Percentiles rank a stretch among this genome's conserved stretches.
These are phyloP conservation scores for Cetoscarus ocellatus DNA, from an alignment of 2,797 vertebrate species.

Conservation along the genomic window DNA sequence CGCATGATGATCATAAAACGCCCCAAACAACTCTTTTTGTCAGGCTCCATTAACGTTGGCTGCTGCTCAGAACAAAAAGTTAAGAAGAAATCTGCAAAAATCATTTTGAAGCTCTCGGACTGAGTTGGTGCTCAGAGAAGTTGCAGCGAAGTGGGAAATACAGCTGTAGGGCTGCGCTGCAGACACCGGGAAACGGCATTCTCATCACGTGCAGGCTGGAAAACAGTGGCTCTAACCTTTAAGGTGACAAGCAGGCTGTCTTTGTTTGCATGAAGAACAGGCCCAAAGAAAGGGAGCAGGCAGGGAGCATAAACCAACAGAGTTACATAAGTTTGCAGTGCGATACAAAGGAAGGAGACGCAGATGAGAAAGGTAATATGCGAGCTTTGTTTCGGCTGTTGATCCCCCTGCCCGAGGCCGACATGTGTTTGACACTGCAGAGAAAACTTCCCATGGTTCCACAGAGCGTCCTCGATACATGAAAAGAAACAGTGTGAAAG, in stretches of 20 bases:
- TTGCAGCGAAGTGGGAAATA: slow-evolving; percentile 7
- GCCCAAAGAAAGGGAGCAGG: not conserved
- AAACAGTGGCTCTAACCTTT: slow-evolving; percentile 11
- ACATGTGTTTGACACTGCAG: slow-evolving; percentile 22
- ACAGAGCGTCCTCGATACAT: slow-evolving; percentile 47
- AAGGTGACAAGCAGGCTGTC: slow-evolving; percentile 23
- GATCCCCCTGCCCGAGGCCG: slow-evolving; percentile 52
- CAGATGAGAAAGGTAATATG: slow-evolving; percentile 42
- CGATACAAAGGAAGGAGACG: slow-evolving; percentile 42
- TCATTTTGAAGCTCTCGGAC: too few species aligned
- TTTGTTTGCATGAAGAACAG: slow-evolving; percentile 19
- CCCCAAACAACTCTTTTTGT: not conserved
- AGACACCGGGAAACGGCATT: slow-evolving; percentile 7
- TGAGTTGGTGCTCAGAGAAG: not conserved
- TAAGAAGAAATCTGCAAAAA: too few species aligned
- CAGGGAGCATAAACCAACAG: slow-evolving; percentile 53
- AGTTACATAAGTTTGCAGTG: slow-evolving; percentile 44
- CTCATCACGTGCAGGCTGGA: slow-evolving; percentile 3
- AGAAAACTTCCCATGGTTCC: slow-evolving; percentile 27
- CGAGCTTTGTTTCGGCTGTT: slow-evolving; percentile 51
- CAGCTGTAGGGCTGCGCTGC: slow-evolving; percentile 16
- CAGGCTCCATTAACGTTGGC: not conserved
- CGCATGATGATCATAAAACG: not conserved
- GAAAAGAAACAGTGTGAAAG: slow-evolving; percentile 43
- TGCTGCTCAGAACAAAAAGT: not conserved